These are phyloP conservation scores for Yponomeuta sedellus DNA, from an alignment of 2,888 invertebrate species.

Conservation along the genomic window DNA sequence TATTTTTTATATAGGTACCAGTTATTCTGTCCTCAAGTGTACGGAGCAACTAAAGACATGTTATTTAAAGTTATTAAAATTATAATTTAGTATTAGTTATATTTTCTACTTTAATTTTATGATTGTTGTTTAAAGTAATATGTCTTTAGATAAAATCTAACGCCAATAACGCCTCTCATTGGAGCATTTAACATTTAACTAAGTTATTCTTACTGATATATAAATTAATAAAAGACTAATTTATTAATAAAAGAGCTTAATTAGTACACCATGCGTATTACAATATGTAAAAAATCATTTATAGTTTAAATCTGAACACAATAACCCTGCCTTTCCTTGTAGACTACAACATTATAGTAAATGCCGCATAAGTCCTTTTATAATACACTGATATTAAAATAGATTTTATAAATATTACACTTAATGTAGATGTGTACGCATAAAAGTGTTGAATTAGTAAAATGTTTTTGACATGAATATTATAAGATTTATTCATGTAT, in stretches of 20 bases:
- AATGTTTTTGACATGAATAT: no score
- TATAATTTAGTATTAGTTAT: no score
- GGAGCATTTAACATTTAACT: not conserved
- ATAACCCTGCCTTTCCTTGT: not conserved
- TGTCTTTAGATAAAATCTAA: constrained; percentile 4
- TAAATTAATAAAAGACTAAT: not conserved
- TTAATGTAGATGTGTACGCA: no score
- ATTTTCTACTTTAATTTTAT: no score
- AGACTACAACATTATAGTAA: not conserved
- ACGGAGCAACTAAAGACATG: constrained; percentile 23
- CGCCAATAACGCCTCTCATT: not conserved
- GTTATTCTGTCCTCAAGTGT: constrained; percentile 50
- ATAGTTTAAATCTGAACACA: no score
- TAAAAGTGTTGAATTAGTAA: not conserved
- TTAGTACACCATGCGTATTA: not conserved
- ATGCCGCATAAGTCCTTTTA: not conserved
- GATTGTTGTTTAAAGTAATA: not conserved
- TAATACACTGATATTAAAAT: not conserved
- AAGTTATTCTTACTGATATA: not conserved
- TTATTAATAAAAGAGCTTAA: not conserved
- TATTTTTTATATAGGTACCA: constrained; percentile 4
- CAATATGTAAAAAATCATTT: not conserved
- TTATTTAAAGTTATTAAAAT: not conserved
- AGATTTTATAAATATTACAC: not conserved
- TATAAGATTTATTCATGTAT: no score